Evolutionary conservation across 2,113 vertebrate species (phyloP), one percentile per base, ranked within the genome.

Genomic region (Motacilla alba): DNA sequence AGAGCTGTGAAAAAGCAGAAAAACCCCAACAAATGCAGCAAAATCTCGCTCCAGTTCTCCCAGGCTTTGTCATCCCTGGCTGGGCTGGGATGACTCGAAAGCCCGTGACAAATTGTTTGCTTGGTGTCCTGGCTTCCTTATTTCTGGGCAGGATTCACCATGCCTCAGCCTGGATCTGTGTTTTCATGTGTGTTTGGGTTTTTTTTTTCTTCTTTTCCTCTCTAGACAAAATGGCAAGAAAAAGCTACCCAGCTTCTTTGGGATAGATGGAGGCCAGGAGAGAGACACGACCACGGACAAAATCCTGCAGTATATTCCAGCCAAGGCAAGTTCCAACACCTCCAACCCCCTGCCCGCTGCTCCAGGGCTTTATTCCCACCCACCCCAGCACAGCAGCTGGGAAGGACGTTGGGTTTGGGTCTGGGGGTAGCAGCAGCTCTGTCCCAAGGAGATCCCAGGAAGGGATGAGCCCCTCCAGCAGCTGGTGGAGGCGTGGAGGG

Each of bases 281-380:
- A 90, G 97, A 77, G 98, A 97, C 52, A 86, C 81, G 2, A 81
- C 89, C 5, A 82, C 98, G 1, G 97, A 98, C 84, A 98, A 96
- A 94, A 98, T 98, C 91, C 97, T 98, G 90, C 95, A 96, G 91
- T 98, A 98, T 56, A 96, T 98, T 28, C 98, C 98, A 0, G 98
- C 96, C 23, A 96, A 96, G 98, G 98, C 97, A 96, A 98, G 97
- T 93, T 37, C 85, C 63, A 67, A 15, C 84, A 4, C 44, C 76
- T 39, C 35, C 75, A 62, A 1, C 43, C 43, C 80, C 14, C 10
- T 73, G 21, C 82, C 50, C 23, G 0, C 52, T 10, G 24, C 59
- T n/a, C 72, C 79, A 21, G 27, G 68, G 17, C 22, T 4, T 39
- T 9, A 4, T 82, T 87, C 37, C 66, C 80, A 82, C 75, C 77